Evolutionary conservation across 2,113 vertebrate genomes (phyloP), one percentile per base, ranked within the genome.

Genomic region (Centrocercus urophasianus): DNA sequence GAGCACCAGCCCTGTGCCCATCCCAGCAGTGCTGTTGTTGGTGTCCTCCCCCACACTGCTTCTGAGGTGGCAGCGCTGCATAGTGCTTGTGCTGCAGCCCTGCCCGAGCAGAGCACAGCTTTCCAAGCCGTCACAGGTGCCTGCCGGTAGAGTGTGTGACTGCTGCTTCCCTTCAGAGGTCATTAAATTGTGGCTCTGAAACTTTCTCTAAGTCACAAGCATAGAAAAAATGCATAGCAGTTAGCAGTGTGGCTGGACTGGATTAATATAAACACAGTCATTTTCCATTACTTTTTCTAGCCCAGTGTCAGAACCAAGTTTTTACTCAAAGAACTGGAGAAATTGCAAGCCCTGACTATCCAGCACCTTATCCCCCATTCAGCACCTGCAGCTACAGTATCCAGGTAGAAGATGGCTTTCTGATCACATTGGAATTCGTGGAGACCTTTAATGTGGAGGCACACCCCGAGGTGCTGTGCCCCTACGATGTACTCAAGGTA

Each of bases 401-500:
- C 88, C 94, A 11, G 56, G 93, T 98, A 50, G 97, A 98, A 43
- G 97, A 98, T 30, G 98, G 98, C 30, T 98, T 98, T 97, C 93
- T 94, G 52, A 57, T 98, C 80, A 63, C 47, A 13, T 93, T 99
- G 89, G 98, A 98, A 45, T 99, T 99, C 28, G 72, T 90, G 93
- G 98, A 96, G 60, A 91, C 96, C 40, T 99, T 99, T 67, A 97
- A 98, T 8, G 92, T 99, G 65, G 98, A 98, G 85, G 64, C 4
- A 5, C 96, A 96, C n/a, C 88, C 96, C 0, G 96, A 96, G 8
- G 22, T 6, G 50, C 59, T 17, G 83, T 97, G 97, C 43, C 98
- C 98, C 13, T 99, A 97, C 3, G 98, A 98, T 73, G 91, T 94
- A 80, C 94, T 98, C 67, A 98, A 98, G 98, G 98, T 99, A 78